Evolutionary conservation across 2,888 invertebrate species (phyloP), one percentile per base, ranked within the genome.

Genomic region (Neoaliturus tenellus): DNA sequence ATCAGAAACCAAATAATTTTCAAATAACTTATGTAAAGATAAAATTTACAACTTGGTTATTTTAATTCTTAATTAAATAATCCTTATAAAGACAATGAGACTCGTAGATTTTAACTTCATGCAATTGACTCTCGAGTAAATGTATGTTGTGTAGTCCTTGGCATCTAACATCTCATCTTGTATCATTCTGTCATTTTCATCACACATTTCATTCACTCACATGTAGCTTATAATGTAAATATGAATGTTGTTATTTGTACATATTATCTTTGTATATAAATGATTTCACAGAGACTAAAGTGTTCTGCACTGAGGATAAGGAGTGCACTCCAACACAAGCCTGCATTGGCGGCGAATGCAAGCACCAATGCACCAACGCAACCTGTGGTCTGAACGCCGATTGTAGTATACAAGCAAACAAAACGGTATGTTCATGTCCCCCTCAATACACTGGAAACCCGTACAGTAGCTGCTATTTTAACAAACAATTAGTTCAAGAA

Each of bases 291-390:
- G 88, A 89, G 88, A 87, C 87, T 87, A 89, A 85, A 84, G 86
- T 85, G 91, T 95, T 95, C 89, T 97, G 96, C 92, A 94, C 95
- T 91, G 95, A 95, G 90, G 95, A 96, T 91, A 94, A 94, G 90
- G 95, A 97, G 91, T 97, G 97, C 92, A 95, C 95, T 91, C 94
- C 95, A 90, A 94, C 93, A 88, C 95, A 96, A 92, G 95, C 96
- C 89, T 97, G 97, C 91, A 95, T 95, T 91, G 95, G 95, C 93
- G 95, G 95, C 89, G 91, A 94, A 88, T 97, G 96, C 91, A 94
- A 95, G 91, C 94, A 96, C 91, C 96, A 96, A 88, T 97, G 96
- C 91, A 94, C 94, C 90, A 94, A 94, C 91, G 93, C 94, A 62
- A 84, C 78, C 80, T 91, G 91, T 88, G 92, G 91, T 86, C 90